These are phyloP conservation scores for Alces alces DNA, from an alignment of 2,113 vertebrate genomes.

Conservation along the genomic window DNA sequence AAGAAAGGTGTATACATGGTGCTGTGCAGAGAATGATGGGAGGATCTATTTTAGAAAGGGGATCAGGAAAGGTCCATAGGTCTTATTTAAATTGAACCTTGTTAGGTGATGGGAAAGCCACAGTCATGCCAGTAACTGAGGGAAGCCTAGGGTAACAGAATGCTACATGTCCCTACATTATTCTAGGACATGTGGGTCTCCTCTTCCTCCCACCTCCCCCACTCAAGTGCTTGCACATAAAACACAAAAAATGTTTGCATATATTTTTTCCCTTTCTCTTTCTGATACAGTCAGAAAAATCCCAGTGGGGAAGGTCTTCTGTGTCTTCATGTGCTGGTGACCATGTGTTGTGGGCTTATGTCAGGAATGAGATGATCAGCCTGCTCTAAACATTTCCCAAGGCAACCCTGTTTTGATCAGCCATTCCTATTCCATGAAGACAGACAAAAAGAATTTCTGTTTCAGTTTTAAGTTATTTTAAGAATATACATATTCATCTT, in stretches of 20 bases:
- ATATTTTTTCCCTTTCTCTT: neutral
- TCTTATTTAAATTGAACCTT: neutral
- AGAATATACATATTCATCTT: neutral
- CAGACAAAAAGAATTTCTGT: neutral
- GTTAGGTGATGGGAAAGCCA: neutral
- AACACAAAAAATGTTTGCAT: neutral
- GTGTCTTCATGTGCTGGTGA: neutral
- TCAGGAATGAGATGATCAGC: neutral
- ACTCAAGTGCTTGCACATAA: neutral
- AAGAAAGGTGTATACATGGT: neutral
- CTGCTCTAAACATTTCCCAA: neutral
- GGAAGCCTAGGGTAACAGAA: neutral
- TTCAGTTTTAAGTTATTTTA: neutral
- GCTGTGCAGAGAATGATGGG: neutral
- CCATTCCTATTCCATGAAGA: neutral
- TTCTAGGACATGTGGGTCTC: neutral
- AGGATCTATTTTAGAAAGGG: neutral
- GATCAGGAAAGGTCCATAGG: neutral
- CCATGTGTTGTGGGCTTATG: too few relatives aligned
- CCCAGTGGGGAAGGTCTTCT: neutral
- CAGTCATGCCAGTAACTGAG: neutral
- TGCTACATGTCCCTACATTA: accelerated
- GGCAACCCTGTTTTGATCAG: neutral
- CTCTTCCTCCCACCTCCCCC: neutral
- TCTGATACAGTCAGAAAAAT: neutral